phyloP scores from a whole-genome alignment of 2,113 vertebrate species.

The Clarias batrachus region DNA sequence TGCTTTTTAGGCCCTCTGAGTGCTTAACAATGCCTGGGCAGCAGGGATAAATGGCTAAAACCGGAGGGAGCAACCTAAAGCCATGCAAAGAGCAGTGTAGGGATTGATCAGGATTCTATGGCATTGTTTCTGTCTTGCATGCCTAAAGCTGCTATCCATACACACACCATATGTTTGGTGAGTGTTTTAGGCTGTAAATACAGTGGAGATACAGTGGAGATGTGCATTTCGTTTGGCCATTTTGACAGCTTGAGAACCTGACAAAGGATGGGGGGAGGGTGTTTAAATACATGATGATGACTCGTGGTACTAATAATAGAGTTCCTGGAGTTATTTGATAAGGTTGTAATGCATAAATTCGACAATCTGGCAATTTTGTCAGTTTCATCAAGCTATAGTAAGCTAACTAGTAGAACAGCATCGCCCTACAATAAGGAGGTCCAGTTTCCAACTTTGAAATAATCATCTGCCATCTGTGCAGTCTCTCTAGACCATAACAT shows the following conservation, averaged over 20 bases:
- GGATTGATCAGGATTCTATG: constrained; percentile 30
- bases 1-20: constrained; percentile 54
- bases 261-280: neutral
- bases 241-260: neutral
- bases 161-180: neutral
- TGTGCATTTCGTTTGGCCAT: neutral
- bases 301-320: neutral
- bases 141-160: neutral
- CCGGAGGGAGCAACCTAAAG: constrained; percentile 25
- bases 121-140: constrained; percentile 7
- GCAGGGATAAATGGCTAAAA: constrained; percentile 42
- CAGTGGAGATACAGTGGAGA: neutral
- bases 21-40: constrained; percentile 60
- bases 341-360: neutral
- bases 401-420: neutral
- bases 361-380: neutral
- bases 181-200: neutral
- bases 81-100: constrained; percentile 18
- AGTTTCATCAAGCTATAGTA: neutral
- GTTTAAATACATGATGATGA: neutral
- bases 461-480: constrained; percentile 21
- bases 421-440: constrained; percentile 15
- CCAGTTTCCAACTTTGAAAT: constrained; percentile 24
- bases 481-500: neutral
- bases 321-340: neutral